Conservation (phyloP, 37 sponge, comb jelly and placozoan genomes). For the Beroe ovata region DNA sequence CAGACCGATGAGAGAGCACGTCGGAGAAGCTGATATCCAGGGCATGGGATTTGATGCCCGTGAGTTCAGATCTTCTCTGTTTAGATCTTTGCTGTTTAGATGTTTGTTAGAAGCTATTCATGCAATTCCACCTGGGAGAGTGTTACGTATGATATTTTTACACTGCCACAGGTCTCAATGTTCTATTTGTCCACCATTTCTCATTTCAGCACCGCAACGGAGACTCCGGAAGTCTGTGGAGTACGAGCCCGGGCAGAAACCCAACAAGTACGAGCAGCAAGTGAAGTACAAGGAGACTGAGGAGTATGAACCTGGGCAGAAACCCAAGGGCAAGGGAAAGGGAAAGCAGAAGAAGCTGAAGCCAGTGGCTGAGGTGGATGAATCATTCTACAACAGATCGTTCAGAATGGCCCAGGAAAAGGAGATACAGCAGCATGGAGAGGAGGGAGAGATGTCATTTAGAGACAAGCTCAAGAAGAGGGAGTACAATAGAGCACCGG, state of each 20-base stretch:
- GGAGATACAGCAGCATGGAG: background rate
- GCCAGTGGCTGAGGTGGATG: constrained; percentile 34
- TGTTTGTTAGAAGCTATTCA: too few species aligned
- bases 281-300: background rate
- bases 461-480: constrained; percentile 39
- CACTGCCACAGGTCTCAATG: too few species aligned
- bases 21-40: constrained; percentile 4
- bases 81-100: too few species aligned
- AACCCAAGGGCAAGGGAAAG: background rate
- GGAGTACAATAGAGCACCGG: constrained; percentile 19
- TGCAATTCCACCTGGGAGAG: too few species aligned
- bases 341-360: constrained; percentile 34
- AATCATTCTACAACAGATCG: constrained; percentile 37
- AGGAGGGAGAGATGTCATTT: constrained; percentile 1
- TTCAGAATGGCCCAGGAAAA: constrained; percentile 18
- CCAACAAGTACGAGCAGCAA: background rate
- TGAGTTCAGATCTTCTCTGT: too few species aligned
- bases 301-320: constrained; percentile 37
- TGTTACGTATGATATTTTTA: too few species aligned
- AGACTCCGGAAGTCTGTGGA: constrained; percentile 20
- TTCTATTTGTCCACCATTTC: too few species aligned
- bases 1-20: background rate
- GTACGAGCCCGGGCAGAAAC: constrained; percentile 34
- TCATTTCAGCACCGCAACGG: background rate
- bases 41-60: constrained; percentile 19